Evolutionary conservation across 2,113 vertebrate genomes (phyloP).

Genomic region (Myotis davidii): DNA sequence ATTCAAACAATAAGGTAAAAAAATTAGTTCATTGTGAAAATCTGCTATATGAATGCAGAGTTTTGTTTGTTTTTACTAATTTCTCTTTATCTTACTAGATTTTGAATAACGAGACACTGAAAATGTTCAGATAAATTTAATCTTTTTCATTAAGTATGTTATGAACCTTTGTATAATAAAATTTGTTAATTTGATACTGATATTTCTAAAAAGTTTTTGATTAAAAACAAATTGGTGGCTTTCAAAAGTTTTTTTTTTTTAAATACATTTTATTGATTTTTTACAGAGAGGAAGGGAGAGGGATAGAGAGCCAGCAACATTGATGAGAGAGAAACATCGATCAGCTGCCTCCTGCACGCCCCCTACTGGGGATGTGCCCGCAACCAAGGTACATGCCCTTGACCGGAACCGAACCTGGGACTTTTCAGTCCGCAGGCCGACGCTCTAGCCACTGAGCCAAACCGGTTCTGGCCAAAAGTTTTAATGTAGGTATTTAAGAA

Average conservation of each 20-base stretch:
- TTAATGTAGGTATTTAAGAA: conserved; percentile 38
- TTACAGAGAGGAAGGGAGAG: no score
- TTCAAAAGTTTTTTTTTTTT: conserved; percentile 47
- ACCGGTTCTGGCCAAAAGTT: no score
- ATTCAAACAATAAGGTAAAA: conserved; percentile 2
- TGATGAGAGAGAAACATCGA: no score
- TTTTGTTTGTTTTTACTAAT: background rate
- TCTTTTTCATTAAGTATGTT: background rate
- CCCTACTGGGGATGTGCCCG: no score
- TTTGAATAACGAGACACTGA: conserved; percentile 27
- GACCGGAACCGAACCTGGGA: no score
- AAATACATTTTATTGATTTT: no score
- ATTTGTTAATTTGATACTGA: background rate
- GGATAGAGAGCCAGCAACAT: no score
- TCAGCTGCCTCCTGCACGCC: no score
- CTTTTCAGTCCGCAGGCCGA: no score
- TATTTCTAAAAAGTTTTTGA: background rate
- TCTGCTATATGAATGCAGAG: background rate
- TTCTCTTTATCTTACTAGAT: background rate
- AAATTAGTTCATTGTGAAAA: conserved; percentile 5
- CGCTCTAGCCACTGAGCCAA: no score
- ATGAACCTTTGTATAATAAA: conserved; percentile 16
- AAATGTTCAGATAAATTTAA: background rate
- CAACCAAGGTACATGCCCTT: no score
- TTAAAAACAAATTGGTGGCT: background rate